Evolutionary conservation across 2,888 invertebrate species (phyloP), one percentile per base, ranked within the genome.

Genomic region (Ligdia adustata): DNA sequence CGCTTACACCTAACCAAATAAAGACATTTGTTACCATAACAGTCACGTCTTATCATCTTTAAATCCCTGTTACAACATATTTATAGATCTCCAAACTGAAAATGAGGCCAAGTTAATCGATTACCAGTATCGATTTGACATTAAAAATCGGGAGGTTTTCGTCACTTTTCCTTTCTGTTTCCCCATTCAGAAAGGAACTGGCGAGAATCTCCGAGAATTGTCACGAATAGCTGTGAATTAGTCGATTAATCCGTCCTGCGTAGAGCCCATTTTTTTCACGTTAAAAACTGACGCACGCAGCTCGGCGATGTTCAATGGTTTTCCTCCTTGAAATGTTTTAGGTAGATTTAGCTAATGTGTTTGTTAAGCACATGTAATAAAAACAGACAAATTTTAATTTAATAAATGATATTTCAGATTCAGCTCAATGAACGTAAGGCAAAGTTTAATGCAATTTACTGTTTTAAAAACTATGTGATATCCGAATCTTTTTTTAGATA

Each of bases 281-380:
- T 82, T 79, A 76, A 80, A 82, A 83, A 80, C 79, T 72, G 81
- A 74, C 81, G 75, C 75, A 72, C 68, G 42, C 64, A 57, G 55
- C 55, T 43, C 63, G 9, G 58, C 71, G 70, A 69, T 72, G 73
- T 73, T 75, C 76, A 68, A 72, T 69, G 76, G 72, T 71, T 79
- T 79, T 69, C 76, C 75, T 76, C 72, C 71, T 73, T 82, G 75
- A 75, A 75, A 78, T 74, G 78, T 85, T 87, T 87, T 86, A 82
- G 81, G 47, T 48, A 48, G 41, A 48, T 48, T 42, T 35, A 11
- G 9, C 26, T 28, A 7, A 5, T 18, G 16, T 9, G 34, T 42
- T 13, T n/a, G n/a, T n/a, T n/a, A n/a, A n/a, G n/a, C n/a, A n/a
- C n/a, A n/a, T n/a, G n/a, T n/a, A n/a, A n/a, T n/a, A n/a, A n/a